Evolutionary conservation across 2,797 vertebrate genomes (phyloP), one percentile per base, ranked within the genome.

Genomic region (Rhinophrynus dorsalis): DNA sequence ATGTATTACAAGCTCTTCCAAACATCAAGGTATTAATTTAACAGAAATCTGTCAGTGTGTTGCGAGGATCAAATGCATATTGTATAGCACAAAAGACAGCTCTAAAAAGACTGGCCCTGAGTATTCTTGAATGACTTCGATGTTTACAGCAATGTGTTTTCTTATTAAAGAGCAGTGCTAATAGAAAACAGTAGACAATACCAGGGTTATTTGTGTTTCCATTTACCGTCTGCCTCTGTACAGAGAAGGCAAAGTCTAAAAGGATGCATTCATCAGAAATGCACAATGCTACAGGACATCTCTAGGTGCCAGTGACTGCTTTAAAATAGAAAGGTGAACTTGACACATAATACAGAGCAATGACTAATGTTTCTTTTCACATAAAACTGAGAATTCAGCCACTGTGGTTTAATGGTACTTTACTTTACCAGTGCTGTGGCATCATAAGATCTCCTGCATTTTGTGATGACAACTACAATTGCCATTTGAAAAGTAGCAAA

Each of bases 191-290:
- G 38, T 55, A 72, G 51, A 64, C 68, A 65, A 65, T 64, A 50
- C 42, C 45, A 42, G 12, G 57, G 68, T 30, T 65, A 42, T 72
- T 62, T 65, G 60, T 72, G 44, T 50, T 58, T 72, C 52, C 60
- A 64, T 72, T n/a, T 72, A 57, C 42, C 42, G 52, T 13, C 60
- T 69, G 33, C n/a, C 32, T 30, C 21, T 57, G 6, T 21, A 13
- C 40, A 61, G 48, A 48, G 42, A 48, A 64, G 67, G 10, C 33
- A 61, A 33, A 26, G 48, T 52, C 44, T 65, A 47, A 50, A 64
- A 72, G 44, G 33, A 72, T 58, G 61, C 51, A 58, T 64, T 65
- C 54, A 72, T 72, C 68, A 64, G 26, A 35, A 27, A 37, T 26
- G 29, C 68, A 57, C 54, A 64, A 72, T 42, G 32, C 60, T 32